Percentiles rank a stretch among this genome's conserved stretches.
Conservation (phyloP, 2,888 invertebrate species). For the Stenotaenia linearis region DNA sequence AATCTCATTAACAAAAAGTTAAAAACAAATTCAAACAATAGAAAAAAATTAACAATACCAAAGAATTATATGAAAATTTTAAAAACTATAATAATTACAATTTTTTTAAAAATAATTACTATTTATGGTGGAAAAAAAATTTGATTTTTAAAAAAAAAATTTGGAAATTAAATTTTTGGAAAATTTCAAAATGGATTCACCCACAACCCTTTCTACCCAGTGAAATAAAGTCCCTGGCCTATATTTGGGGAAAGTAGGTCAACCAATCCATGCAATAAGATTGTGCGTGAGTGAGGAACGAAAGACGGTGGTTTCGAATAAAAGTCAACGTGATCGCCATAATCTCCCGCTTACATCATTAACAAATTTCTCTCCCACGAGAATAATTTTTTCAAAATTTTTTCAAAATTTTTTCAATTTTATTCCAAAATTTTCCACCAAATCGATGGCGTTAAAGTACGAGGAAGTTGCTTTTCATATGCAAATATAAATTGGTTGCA, state of each 20-base stretch:
- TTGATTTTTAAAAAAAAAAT: neutral
- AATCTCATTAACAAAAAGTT: too few relatives aligned
- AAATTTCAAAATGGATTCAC: too few relatives aligned
- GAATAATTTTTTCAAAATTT: neutral
- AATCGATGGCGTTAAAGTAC: neutral
- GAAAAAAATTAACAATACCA: too few relatives aligned
- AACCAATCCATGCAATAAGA: neutral
- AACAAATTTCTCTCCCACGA: neutral
- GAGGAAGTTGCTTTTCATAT: neutral
- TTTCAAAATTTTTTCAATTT: too few relatives aligned
- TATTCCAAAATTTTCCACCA: neutral
- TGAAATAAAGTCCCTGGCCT: conserved; percentile 12
- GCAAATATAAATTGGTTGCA: neutral
- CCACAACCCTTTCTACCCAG: neutral
- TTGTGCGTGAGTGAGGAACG: neutral
- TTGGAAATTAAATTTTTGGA: too few relatives aligned
- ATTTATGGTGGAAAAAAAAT: neutral
- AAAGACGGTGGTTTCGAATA: neutral
- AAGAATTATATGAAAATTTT: too few relatives aligned
- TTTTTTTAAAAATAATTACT: neutral
- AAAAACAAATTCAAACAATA: too few relatives aligned
- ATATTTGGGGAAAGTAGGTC: conserved; percentile 10
- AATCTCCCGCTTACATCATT: neutral
- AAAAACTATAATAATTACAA: neutral
- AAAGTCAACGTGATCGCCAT: neutral